Base-by-base conservation (phyloP, 92 coral and sea anemone species). In the Porites rus region DNA sequence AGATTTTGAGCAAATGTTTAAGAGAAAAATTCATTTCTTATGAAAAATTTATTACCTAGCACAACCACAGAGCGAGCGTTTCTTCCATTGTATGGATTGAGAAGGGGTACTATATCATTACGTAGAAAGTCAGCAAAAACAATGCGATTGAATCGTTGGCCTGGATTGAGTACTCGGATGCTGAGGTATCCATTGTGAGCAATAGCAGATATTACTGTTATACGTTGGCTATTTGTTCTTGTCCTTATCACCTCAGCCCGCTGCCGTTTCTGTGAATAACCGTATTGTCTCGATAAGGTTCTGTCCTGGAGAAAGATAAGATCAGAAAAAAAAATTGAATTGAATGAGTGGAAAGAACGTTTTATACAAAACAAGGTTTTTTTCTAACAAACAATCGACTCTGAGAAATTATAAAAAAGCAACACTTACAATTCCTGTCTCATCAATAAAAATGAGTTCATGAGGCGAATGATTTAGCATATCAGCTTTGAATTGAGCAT, bases 401-500 rank as follows among this genome's bases (percentile, higher is more conserved):
- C 68, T 63, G 12, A 63, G 68, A 63, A 63, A 63, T 63, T 63
- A 63, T 63, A 63, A 63, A 63, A 63, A 18, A 63, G 21, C 21
- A 63, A 63, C 63, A 73, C 62, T 65, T 87, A 87, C 87, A 75
- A 81, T 70, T 58, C 78, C 79, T 79, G 90, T 71, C 80, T 79
- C 78, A 67, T 86, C 86, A 20, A 86, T 73, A 68, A 81, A 87
- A 79, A 81, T 83, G 54, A 87, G 87, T 65, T 81, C 81, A 51
- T 81, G 80, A 16, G 88, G 88, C 61, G 56, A 66, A 74, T 70
- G 79, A 72, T 28, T 51, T 28, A 54, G 67, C 78, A 84, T 60
- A 54, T 70, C 79, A 56, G 53, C 86, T 52, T 68, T 75, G 85
- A 73, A 84, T 72, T 87, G 63, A 38, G 60, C 81, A 64, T 83